Evolutionary conservation across 2,797 vertebrate genomes (phyloP), one percentile per base, ranked within the genome.

Genomic region (Pangasius macronema): DNA sequence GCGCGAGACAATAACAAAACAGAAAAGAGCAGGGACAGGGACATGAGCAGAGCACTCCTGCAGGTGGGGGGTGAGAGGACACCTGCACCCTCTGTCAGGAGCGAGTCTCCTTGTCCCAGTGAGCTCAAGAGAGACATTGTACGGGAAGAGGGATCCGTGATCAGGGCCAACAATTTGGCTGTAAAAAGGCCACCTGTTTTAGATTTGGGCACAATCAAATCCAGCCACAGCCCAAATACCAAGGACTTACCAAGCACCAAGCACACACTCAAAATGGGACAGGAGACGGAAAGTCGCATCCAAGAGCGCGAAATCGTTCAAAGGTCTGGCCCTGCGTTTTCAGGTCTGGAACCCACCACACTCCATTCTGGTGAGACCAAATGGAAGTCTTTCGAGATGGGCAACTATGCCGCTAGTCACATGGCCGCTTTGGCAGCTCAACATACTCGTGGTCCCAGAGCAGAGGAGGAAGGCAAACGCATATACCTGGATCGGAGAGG

Each of bases 341-440:
- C 95, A 82, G 92, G 94, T 87, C 90, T 95, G 91, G 96, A 97
- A 87, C 92, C 95, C 0, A 91, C 91, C 5, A 88, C 94, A 79
- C 93, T 95, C 7, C 95, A 96, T 22, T 91, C 93, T 7, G 53
- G 90, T 0, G 98, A 99, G 89, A 95, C 95, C 84, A 99, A 99
- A 91, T 98, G 97, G 97, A 99, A 97, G 46, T 95, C 96, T 67
- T 98, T 99, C 5, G 97, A 97, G 88, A 95, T 98, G 95, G 95
- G 96, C 20, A 97, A 97, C 92, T 98, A 98, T 0, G 97, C 97
- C 90, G 97, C 98, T 5, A 97, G 94, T 80, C 98, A 99, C 95
- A 99, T 99, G 95, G 97, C 97, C 0, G 97, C 97, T 20, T 92
- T 99, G 90, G 97, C 97, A 0, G 97, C 98, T 0, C 98, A 99